Evolutionary conservation across 2,888 invertebrate genomes (phyloP), one percentile per base, ranked within the genome.

Genomic region (Sarcophaga rosellei): DNA sequence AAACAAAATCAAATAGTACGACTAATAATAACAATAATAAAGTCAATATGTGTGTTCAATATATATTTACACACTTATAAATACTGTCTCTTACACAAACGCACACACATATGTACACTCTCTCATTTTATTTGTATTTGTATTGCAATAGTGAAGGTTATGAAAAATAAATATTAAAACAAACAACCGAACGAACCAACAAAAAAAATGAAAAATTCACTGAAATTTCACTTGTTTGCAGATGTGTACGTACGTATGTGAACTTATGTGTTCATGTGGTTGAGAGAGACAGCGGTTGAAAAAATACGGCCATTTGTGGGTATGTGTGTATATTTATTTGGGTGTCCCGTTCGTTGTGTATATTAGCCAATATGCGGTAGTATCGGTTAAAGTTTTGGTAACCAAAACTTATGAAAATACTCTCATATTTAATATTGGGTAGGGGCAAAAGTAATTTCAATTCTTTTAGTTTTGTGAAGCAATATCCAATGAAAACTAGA

Each of bases 11-110:
- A 70, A 57, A 17, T 10, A 80, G 57, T 62, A 76, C 21, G 63
- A 70, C 63, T 70, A 66, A 69, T 76, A 78, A 80, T 73, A 47
- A 61, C 45, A 73, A 79, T 68, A 79, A 76, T 70, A 80, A 85
- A 79, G 61, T 66, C 53, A 79, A 79, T 80, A 76, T 76, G 23
- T 76, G 44, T 63, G 45, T 75, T 81, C n/a, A 63, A 53, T 35
- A 53, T 47, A 66, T 63, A 75, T 47, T 68, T 62, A 35, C 21
- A 61, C 15, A 72, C 53, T 23, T 53, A 11, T 25, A 15, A 35
- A 35, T 35, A 35, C 35, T 1, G 8, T 35, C 35, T 35, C 35
- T 35, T 1, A 1, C 21, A 15, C 5, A 59, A 11, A 35, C 78
- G 21, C 10, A 23, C 11, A 20, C 6, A 15, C 21, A 65, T 12